Percentiles rank a stretch among this genome's conserved stretches.
Conservation (phyloP, 2,113 vertebrate genomes). For the Coracopsis vasa region DNA sequence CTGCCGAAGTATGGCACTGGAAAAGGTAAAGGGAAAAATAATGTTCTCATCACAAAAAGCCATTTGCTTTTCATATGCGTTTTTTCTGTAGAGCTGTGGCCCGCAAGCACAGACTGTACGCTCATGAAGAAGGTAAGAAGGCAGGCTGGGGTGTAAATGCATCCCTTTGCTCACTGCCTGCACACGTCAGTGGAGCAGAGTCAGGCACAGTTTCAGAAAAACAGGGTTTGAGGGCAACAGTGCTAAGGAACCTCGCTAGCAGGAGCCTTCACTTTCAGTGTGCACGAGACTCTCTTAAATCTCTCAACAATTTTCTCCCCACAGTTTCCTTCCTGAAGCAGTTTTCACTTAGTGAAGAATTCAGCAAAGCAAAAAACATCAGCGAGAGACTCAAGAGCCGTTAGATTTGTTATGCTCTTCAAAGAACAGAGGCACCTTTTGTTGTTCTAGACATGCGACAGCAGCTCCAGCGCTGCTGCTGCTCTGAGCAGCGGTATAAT, state of each 20-base stretch:
- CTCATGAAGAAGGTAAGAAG: background rate
- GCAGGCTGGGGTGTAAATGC: background rate
- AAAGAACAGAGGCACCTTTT: slow-evolving; percentile 28
- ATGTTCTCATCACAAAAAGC: background rate
- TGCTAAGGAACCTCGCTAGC: background rate
- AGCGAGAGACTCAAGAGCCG: background rate
- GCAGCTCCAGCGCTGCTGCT: background rate
- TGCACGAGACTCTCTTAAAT: background rate
- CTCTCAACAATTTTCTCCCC: background rate
- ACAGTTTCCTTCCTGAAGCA: slow-evolving; percentile 26
- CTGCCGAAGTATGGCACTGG: background rate
- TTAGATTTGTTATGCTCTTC: background rate
- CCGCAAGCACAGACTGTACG: background rate
- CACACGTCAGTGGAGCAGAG: background rate
- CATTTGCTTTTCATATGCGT: background rate
- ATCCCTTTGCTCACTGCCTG: background rate
- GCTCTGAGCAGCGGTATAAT: background rate
- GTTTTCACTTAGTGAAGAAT: background rate
- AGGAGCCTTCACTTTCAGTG: background rate
- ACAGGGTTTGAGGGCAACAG: background rate
- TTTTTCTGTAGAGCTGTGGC: background rate
- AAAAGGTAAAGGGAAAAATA: background rate
- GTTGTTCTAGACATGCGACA: background rate
- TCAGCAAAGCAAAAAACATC: background rate
- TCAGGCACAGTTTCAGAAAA: background rate